Percentiles rank a stretch among this genome's conserved stretches.
phyloP scores from a whole-genome alignment of 2,113 vertebrate genomes.

The Chloropsis cyanopogon region DNA sequence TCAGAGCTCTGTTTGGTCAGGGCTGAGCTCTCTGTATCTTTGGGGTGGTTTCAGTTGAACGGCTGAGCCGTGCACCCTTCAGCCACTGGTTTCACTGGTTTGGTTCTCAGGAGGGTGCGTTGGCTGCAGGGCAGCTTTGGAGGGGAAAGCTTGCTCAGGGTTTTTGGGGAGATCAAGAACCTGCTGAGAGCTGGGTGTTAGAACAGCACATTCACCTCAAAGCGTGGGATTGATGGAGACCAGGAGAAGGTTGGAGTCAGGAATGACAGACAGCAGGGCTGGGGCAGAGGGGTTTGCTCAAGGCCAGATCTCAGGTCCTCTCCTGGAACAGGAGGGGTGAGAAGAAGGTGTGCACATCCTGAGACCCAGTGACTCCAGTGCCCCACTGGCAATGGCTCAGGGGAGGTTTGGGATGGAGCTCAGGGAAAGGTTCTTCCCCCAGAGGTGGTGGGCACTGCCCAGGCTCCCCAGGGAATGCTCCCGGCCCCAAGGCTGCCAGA shows the following conservation, averaged over 20 bases:
- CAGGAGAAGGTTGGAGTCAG: background rate
- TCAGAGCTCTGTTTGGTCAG: slow-evolving; percentile 13
- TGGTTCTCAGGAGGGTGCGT: background rate
- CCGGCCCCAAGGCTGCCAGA: background rate
- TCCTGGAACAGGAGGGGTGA: background rate
- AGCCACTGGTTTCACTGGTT: background rate
- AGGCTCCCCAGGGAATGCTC: background rate
- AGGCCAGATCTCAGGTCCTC: background rate
- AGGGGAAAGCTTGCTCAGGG: background rate
- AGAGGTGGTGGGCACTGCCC: background rate
- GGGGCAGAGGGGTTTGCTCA: background rate
- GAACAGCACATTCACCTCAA: background rate
- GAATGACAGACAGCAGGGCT: background rate
- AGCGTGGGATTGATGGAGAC: background rate
- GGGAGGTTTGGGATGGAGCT: rapidly evolving
- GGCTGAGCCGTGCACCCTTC: background rate
- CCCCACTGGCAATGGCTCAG: rapidly evolving
- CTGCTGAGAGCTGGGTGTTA: background rate
- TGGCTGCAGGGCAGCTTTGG: background rate
- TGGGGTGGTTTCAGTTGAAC: background rate
- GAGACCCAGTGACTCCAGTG: background rate
- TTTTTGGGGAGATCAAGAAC: background rate
- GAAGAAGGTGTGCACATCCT: rapidly evolving
- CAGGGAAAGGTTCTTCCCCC: background rate
- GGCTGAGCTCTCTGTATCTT: background rate